Evolutionary conservation across 2,113 vertebrate genomes (phyloP).

Genomic region (Mesocricetus auratus): DNA sequence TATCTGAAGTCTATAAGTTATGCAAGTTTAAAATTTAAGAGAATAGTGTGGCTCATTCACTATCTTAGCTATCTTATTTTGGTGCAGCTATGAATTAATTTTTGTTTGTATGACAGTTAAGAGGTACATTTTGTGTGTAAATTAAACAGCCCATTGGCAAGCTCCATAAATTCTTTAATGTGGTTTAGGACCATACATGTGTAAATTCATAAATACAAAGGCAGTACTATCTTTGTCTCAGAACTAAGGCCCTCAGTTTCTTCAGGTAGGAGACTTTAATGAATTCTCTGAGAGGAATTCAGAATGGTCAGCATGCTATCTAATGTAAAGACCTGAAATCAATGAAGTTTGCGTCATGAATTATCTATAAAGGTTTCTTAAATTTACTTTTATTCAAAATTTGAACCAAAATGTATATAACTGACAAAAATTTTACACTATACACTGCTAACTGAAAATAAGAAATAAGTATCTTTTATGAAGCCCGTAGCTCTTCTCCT

Average conservation of each 20-base stretch:
- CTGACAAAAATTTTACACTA: not conserved
- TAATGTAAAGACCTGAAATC: not conserved
- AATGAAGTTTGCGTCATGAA: not conserved
- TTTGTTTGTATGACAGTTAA: slow-evolving; percentile 22
- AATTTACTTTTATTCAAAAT: slow-evolving; percentile 47
- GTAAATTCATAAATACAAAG: slow-evolving; percentile 40
- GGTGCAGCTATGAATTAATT: slow-evolving; percentile 15
- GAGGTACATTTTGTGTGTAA: not conserved
- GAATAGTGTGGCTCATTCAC: not conserved
- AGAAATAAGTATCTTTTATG: slow-evolving; percentile 45
- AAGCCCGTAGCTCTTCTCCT: slow-evolving; percentile 18
- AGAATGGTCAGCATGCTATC: not conserved
- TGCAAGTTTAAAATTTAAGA: not conserved
- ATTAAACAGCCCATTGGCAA: not conserved
- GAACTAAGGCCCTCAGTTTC: not conserved
- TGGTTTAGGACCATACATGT: not conserved
- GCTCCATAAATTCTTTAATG: slow-evolving; percentile 13
- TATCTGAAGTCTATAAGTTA: slow-evolving; percentile 50
- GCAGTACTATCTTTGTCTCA: not conserved
- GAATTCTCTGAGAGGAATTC: not conserved
- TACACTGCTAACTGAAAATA: slow-evolving; percentile 44
- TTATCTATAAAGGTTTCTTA: slow-evolving; percentile 23
- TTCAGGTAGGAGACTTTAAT: not conserved
- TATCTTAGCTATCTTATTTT: not conserved
- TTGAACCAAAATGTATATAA: slow-evolving; percentile 35